A percentile compares a stretch with the other conserved stretches of the same genome.
phyloP scores from a whole-genome alignment of 2,113 vertebrate species.

The Colistium nudipinnis region DNA sequence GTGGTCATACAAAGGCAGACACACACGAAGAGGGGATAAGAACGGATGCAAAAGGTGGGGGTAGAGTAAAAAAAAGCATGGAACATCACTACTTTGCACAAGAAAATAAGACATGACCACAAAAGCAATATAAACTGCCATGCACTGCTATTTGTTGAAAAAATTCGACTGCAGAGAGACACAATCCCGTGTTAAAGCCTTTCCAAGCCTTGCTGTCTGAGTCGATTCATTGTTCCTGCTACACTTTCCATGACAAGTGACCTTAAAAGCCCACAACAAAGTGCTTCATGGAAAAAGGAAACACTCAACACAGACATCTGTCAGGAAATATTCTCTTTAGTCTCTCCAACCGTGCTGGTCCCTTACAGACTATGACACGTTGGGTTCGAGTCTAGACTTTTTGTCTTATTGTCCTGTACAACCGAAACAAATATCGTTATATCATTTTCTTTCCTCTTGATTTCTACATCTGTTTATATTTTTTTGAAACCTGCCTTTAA shows the following conservation, averaged over 20 bases:
- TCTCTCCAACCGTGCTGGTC: constrained; percentile 21
- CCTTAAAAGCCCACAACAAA: constrained; percentile 58
- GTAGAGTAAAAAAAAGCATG: background rate
- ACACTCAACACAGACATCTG: constrained; percentile 56
- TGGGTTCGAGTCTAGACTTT: too few species aligned
- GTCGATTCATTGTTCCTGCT: constrained; percentile 31
- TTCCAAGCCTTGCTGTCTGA: constrained; percentile 31
- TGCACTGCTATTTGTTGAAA: background rate
- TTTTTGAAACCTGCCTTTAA: background rate
- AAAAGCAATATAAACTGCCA: background rate
- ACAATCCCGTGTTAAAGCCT: background rate
- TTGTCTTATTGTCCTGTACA: too few species aligned
- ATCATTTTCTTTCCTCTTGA: too few species aligned
- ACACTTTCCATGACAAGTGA: constrained; percentile 64
- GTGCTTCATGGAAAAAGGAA: constrained; percentile 43
- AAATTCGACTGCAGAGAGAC: background rate
- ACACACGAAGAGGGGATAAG: background rate
- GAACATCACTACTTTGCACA: background rate
- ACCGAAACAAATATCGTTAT: too few species aligned
- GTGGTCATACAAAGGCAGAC: constrained; percentile 8
- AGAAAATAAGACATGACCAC: background rate
- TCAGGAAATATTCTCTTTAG: constrained; percentile 54
- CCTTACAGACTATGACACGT: constrained; percentile 46
- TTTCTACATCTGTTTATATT: background rate
- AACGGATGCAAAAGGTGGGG: too few species aligned